Base-by-base conservation (phyloP, 2,797 vertebrate genomes). In the Oreonectes daqikongensis region DNA sequence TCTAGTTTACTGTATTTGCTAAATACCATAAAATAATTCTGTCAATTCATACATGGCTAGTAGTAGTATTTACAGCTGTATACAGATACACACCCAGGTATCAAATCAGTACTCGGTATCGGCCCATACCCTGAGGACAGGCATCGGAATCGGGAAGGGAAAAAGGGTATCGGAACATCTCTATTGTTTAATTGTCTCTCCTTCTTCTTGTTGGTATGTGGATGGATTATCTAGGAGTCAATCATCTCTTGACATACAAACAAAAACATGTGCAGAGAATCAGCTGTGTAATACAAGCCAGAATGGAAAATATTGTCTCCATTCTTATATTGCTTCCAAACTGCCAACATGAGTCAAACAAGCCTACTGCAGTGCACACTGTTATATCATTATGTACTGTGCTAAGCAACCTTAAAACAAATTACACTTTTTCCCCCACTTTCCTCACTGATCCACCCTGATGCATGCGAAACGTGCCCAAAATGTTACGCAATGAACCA, bases 381-480 rank as follows among this genome's bases (percentile, higher is more conserved):
- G 85, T 92, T 84, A 87, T 86, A 82, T 88, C 88, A 90, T 69
- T 57, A 12, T 3, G 66, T 55, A 35, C 1, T 75, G 75, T 82
- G 63, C 87, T 84, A 78, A 80, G 88, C 85, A 89, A 88, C 87
- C 38, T 70, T 28, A 90, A 90, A 88, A 88, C 82, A 59, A 42
- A 42, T 24, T 20, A 74, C 66, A 66, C 72, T 60, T 38, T 20
- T 65, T 52, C 72, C 52, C n/a, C 30, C 32, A 57, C 14, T 57
- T 50, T 64, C 75, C 18, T 3, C 28, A 55, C 69, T 35, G 8
- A 14, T 53, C 42, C 50, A 44, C 57, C 72, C 40, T 48, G 7
- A 18, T 26, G 5, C n/a, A 48, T 46, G 14, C 35, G 53, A 38
- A 32, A 57, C 14, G 24, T 46, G 5, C 4, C 50, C 72, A 32